These are phyloP conservation scores for Phalacrocorax brasilianus DNA, from an alignment of 2,113 vertebrate genomes.

Conservation along the genomic window DNA sequence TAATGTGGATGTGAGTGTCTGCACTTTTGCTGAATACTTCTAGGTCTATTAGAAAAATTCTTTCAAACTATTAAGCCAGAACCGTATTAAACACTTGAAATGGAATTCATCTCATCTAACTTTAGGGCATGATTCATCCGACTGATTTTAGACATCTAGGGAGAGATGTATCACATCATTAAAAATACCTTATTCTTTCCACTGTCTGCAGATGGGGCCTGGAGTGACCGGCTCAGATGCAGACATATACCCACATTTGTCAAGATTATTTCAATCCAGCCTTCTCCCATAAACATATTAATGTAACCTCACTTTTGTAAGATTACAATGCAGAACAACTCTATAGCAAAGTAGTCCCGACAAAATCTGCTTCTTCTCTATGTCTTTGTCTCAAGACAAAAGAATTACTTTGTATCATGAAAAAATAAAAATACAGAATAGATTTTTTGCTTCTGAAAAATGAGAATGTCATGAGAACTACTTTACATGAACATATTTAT, in stretches of 20 bases:
- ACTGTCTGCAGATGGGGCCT: slow-evolving; percentile 9
- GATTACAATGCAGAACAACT: not conserved
- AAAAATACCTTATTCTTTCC: slow-evolving; percentile 49
- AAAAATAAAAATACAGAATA: not conserved
- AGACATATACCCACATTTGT: not conserved
- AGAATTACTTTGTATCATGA: not conserved
- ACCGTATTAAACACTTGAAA: slow-evolving; percentile 46
- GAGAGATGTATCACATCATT: slow-evolving; percentile 46
- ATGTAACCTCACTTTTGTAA: not conserved
- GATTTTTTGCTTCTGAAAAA: not conserved
- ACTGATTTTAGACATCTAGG: slow-evolving; percentile 30
- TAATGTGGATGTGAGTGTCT: not conserved
- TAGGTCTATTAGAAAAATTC: slow-evolving; percentile 32
- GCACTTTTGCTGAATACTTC: not conserved
- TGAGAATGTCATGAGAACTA: not conserved
- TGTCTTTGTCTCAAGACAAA: not conserved
- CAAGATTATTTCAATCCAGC: not conserved
- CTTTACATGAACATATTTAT: not conserved
- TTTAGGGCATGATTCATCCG: slow-evolving; percentile 23
- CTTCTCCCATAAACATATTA: not conserved
- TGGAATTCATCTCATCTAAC: slow-evolving; percentile 45
- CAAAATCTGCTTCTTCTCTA: not conserved
- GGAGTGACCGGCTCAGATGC: slow-evolving; percentile 28
- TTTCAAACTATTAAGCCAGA: slow-evolving; percentile 36
- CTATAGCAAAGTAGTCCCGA: not conserved